Percentiles rank a stretch among this genome's conserved stretches.
These are phyloP conservation scores for Hydropotes inermis DNA, from an alignment of 2,113 vertebrate genomes.

Conservation along the genomic window DNA sequence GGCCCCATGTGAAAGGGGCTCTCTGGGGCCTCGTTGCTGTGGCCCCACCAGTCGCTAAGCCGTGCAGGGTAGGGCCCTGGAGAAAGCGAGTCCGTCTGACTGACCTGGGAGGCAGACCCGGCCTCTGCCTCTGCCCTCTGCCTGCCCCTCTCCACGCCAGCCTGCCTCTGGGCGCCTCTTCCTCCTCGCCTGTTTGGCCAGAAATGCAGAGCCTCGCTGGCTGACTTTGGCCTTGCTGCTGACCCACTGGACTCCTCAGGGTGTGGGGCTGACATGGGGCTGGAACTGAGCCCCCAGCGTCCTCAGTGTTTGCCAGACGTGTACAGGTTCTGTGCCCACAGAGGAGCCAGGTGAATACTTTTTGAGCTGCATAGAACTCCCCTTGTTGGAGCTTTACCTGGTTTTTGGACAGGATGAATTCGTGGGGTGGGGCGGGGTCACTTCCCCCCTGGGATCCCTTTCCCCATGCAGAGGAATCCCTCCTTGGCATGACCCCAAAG, in stretches of 20 bases:
- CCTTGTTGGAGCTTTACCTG: background rate
- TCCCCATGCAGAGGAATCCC: background rate
- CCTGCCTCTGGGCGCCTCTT: background rate
- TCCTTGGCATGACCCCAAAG: background rate
- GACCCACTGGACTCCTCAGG: background rate
- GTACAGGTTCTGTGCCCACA: background rate
- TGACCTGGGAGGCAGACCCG: background rate
- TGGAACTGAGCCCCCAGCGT: background rate
- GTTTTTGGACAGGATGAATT: background rate
- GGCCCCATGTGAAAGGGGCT: too few relatives aligned
- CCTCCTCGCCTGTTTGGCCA: background rate
- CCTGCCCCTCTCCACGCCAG: background rate
- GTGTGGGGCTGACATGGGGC: fast-evolving
- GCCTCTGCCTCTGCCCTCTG: background rate
- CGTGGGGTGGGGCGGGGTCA: background rate
- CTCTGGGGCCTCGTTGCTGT: background rate
- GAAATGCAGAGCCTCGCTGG: background rate
- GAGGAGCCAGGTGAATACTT: background rate
- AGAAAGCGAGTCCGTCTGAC: background rate
- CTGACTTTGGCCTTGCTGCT: background rate
- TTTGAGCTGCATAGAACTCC: background rate
- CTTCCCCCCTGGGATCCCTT: background rate
- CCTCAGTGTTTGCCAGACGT: background rate
- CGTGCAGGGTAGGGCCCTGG: background rate
- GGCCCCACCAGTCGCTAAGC: background rate